phyloP scores from a whole-genome alignment of 2,797 vertebrate genomes.

The Neopelma chrysocephalum region DNA sequence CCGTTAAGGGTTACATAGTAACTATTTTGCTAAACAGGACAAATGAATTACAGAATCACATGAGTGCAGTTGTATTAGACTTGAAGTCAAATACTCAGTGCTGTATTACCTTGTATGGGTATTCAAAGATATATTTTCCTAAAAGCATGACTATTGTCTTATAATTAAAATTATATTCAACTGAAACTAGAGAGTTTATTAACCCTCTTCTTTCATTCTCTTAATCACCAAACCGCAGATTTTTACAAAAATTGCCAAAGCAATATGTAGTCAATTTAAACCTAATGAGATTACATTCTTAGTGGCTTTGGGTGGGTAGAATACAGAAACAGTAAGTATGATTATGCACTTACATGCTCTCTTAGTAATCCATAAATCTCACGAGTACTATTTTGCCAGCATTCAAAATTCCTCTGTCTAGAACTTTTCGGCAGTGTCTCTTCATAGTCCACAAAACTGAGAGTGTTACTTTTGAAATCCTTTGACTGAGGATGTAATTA shows the following conservation, averaged over 20 bases:
- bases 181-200: constrained; percentile 9
- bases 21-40: not conserved
- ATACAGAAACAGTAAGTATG: not conserved
- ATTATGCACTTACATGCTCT: constrained; percentile 19
- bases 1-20: constrained; percentile 1
- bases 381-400: not conserved
- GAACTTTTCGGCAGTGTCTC: not conserved
- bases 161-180: constrained; percentile 23
- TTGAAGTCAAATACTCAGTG: not conserved
- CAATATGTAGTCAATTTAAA: constrained; percentile 48
- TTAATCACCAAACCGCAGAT: constrained; percentile 26
- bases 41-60: not conserved
- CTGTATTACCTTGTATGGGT: not conserved
- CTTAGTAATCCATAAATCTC: constrained; percentile 52
- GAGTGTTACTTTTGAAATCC: not conserved
- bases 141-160: constrained; percentile 17
- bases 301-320: constrained; percentile 33
- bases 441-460: not conserved
- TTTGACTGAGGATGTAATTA: not conserved
- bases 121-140: not conserved
- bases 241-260: constrained; percentile 43
- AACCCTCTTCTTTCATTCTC: not conserved
- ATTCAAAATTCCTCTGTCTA: not conserved
- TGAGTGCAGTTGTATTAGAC: not conserved
- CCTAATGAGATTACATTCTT: constrained; percentile 51